These are phyloP conservation scores for Drosophila simulans DNA, from an alignment of 1,140 invertebrate genomes.

Conservation along the genomic window DNA sequence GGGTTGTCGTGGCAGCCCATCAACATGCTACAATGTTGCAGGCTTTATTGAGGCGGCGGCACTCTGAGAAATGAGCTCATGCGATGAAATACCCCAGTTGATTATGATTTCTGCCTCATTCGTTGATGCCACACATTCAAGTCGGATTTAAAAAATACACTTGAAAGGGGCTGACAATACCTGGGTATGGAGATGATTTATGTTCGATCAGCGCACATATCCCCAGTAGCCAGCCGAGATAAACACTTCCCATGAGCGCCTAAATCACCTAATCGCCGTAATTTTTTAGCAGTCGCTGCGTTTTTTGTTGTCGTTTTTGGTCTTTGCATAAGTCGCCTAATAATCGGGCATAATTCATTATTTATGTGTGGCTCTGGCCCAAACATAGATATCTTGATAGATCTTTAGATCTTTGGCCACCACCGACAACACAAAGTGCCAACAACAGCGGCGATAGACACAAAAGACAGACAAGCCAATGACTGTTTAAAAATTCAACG, in stretches of 20 bases:
- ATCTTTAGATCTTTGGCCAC: slow-evolving; percentile 71
- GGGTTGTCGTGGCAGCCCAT: slow-evolving; percentile 68
- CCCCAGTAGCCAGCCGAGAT: slow-evolving; percentile 18
- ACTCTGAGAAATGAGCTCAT: slow-evolving; percentile 26
- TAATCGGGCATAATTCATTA: slow-evolving; percentile 80
- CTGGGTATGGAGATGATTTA: slow-evolving; percentile 17
- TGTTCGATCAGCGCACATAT: not conserved
- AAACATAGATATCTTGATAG: slow-evolving; percentile 51
- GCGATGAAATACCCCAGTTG: slow-evolving; percentile 13
- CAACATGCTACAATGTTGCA: slow-evolving; percentile 77
- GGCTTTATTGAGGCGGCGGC: slow-evolving; percentile 55
- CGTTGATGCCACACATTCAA: not conserved
- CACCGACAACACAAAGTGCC: slow-evolving; percentile 69
- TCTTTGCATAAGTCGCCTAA: slow-evolving; percentile 77
- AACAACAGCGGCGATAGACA: slow-evolving; percentile 47
- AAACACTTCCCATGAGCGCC: slow-evolving; percentile 45
- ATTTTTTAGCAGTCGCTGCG: slow-evolving; percentile 59
- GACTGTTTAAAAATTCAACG: slow-evolving; percentile 80
- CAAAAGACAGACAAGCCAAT: slow-evolving; percentile 72
- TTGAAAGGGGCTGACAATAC: slow-evolving; percentile 8
- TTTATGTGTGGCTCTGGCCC: slow-evolving; percentile 64
- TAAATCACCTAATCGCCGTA: slow-evolving; percentile 69
- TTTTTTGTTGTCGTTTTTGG: slow-evolving; percentile 16
- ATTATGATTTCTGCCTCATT: slow-evolving; percentile 1
- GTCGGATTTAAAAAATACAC: not conserved